Percentiles rank a stretch among this genome's conserved stretches.
Conservation (phyloP, 2,888 invertebrate species). For the Schizaphis graminum region DNA sequence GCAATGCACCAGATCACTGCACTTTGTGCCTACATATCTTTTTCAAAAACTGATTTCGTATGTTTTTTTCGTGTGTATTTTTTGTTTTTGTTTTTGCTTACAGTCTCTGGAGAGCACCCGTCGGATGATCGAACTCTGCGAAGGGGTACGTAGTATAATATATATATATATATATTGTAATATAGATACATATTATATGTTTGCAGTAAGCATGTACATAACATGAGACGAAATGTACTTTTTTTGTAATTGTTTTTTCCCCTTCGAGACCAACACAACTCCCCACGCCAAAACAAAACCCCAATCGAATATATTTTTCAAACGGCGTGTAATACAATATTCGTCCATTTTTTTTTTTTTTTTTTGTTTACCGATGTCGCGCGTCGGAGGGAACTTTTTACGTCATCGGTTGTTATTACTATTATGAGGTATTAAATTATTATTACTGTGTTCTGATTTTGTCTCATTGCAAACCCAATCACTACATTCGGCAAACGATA, state of each 20-base stretch:
- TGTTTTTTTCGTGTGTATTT: background rate
- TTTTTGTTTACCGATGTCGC: background rate
- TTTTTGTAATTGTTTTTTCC: background rate
- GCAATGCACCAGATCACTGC: background rate
- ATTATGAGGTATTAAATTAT: background rate
- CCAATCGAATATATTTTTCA: background rate
- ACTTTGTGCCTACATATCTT: background rate
- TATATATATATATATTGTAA: background rate
- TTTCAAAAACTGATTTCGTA: background rate
- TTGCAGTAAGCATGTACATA: background rate
- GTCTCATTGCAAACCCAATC: background rate
- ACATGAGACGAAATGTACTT: background rate
- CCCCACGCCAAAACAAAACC: background rate
- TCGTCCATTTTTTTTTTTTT: background rate
- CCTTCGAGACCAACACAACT: background rate
- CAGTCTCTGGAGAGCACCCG: slow-evolving; percentile 66
- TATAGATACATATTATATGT: background rate
- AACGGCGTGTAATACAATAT: background rate
- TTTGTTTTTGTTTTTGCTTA: slow-evolving; percentile 16
- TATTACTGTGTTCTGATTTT: background rate
- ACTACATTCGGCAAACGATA: background rate
- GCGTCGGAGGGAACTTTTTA: background rate
- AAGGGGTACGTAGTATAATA: slow-evolving; percentile 57
- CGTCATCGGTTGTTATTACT: background rate
- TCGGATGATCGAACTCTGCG: slow-evolving; percentile 65